Percentiles rank a stretch among this genome's conserved stretches.
phyloP scores from a whole-genome alignment of 2,888 invertebrate species.

The Pristionchus exspectatus region DNA sequence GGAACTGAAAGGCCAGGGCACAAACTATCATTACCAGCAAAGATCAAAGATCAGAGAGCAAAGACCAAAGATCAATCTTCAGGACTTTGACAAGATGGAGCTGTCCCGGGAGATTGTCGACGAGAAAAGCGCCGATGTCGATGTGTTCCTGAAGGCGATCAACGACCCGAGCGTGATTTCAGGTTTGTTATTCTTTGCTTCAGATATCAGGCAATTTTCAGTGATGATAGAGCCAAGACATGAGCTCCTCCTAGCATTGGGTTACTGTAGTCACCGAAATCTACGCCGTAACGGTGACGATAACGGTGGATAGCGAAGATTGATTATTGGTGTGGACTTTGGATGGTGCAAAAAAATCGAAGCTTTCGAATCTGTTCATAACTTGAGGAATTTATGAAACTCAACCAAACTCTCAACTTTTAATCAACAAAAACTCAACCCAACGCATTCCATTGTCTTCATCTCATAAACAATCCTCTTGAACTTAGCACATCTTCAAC shows the following conservation, averaged over 20 bases:
- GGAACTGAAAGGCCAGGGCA: background rate
- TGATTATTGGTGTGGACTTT: too few relatives aligned
- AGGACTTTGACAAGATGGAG: constrained; percentile 62
- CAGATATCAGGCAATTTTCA: background rate
- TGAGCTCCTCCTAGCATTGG: too few relatives aligned
- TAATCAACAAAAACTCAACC: background rate
- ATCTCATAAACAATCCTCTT: background rate
- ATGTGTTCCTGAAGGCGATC: constrained; percentile 70
- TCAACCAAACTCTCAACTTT: background rate
- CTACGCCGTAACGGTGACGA: too few relatives aligned
- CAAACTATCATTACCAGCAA: background rate
- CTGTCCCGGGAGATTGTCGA: constrained; percentile 74
- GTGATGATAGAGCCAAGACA: too few relatives aligned
- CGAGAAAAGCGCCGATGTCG: constrained; percentile 72
- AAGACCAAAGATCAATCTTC: background rate
- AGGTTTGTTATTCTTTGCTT: constrained; percentile 56
- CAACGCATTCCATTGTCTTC: background rate
- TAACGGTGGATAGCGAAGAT: background rate
- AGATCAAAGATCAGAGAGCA: background rate
- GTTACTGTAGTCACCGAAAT: too few relatives aligned
- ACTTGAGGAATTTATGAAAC: background rate
- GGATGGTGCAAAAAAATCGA: background rate
- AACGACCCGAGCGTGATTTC: constrained; percentile 69
- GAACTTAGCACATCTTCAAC: background rate
- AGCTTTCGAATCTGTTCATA: background rate